These are phyloP conservation scores for Trematomus bernacchii DNA, from an alignment of 2,797 vertebrate species.

Conservation along the genomic window DNA sequence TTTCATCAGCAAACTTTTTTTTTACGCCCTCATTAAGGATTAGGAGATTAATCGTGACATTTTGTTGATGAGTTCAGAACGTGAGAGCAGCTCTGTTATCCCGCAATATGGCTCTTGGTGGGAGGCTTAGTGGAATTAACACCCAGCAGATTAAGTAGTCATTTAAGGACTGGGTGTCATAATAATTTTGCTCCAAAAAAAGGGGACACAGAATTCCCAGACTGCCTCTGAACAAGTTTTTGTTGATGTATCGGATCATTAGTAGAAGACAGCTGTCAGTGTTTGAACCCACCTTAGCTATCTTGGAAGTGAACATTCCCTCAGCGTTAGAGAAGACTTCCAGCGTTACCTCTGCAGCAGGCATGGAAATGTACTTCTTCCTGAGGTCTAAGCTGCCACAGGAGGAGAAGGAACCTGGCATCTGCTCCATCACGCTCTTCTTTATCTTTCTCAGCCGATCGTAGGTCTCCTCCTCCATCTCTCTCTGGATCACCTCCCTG, in stretches of 20 bases:
- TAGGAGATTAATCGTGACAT: slow-evolving; percentile 44
- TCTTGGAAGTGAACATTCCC: slow-evolving; percentile 76
- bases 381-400: slow-evolving; percentile 75
- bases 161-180: slow-evolving; percentile 4
- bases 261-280: background rate
- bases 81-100: slow-evolving; percentile 11
- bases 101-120: slow-evolving; percentile 4
- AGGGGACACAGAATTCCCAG: background rate
- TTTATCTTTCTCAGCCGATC: slow-evolving; percentile 82
- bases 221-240: background rate
- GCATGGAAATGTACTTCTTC: slow-evolving; percentile 77
- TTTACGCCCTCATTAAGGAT: slow-evolving; percentile 29
- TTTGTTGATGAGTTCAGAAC: slow-evolving; percentile 42
- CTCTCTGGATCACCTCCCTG: slow-evolving; percentile 77
- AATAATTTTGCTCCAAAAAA: slow-evolving; percentile 1
- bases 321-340: slow-evolving; percentile 76
- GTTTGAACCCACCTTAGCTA: slow-evolving; percentile 76
- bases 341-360: slow-evolving; percentile 78
- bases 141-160: background rate
- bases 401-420: slow-evolving; percentile 64
- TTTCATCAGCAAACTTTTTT: slow-evolving; percentile 6
- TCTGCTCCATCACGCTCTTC: slow-evolving; percentile 75
- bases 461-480: slow-evolving; percentile 82
- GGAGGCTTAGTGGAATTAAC: slow-evolving; percentile 25
- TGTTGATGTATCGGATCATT: background rate